Percentiles rank a stretch among this genome's conserved stretches.
Evolutionary conservation across 2,113 vertebrate genomes (phyloP).

Genomic region (Ginglymostoma cirratum): DNA sequence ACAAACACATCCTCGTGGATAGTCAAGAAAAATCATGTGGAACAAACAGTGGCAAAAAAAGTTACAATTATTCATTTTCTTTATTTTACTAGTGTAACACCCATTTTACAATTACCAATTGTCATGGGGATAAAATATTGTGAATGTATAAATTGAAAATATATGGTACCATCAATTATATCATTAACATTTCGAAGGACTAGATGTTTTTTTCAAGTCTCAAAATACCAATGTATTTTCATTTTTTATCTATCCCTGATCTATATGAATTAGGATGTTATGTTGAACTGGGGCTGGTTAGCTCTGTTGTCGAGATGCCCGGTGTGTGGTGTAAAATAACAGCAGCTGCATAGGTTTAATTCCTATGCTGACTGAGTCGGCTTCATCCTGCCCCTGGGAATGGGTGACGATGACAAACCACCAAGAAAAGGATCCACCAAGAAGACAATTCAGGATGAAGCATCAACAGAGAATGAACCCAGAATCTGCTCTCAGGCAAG

Average conservation of each 20-base stretch:
- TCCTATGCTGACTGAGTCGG: not conserved
- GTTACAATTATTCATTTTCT: not conserved
- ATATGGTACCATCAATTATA: not conserved
- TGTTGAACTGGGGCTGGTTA: not conserved
- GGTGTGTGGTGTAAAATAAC: not conserved
- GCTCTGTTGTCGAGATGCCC: not conserved
- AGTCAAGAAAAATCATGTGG: not conserved
- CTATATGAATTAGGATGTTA: not conserved
- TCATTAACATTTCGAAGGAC: not conserved
- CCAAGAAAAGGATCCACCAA: not conserved
- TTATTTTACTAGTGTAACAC: not conserved
- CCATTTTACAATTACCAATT: not conserved
- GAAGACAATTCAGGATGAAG: not conserved
- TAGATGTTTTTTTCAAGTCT: not conserved
- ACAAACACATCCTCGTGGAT: not conserved
- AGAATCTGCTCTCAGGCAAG: not conserved
- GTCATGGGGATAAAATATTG: not conserved
- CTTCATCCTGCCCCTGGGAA: not conserved
- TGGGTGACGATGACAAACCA: not conserved
- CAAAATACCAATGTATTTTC: not conserved
- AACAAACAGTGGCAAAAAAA: not conserved
- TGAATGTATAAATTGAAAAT: not conserved
- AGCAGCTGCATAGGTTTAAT: not conserved
- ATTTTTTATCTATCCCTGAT: not conserved
- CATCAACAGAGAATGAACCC: not conserved